Evolutionary conservation across 2,113 vertebrate genomes (phyloP).

Genomic region (Macroglossus sobrinus): DNA sequence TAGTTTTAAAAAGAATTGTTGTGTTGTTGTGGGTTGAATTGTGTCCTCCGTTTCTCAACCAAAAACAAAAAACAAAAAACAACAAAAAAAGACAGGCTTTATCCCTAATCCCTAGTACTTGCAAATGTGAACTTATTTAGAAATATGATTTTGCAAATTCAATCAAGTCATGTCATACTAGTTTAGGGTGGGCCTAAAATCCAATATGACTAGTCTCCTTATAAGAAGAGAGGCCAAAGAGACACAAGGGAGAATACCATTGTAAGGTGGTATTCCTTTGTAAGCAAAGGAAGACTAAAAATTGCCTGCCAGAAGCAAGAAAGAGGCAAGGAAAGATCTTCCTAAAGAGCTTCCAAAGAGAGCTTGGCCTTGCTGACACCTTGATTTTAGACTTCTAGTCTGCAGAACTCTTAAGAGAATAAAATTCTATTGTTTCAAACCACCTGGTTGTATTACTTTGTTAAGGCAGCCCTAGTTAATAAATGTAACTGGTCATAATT

Average conservation of each 20-base stretch:
- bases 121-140: background rate
- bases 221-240: background rate
- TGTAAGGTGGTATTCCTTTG: background rate
- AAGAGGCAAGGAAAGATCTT: background rate
- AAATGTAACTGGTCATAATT: background rate
- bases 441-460: background rate
- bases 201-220: background rate
- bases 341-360: background rate
- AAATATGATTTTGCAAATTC: background rate
- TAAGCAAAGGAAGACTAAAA: background rate
- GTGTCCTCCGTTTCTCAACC: background rate
- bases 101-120: background rate
- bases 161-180: background rate
- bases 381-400: background rate
- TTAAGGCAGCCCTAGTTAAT: background rate
- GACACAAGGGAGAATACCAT: background rate
- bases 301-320: background rate
- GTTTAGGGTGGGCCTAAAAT: background rate
- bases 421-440: background rate
- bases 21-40: background rate
- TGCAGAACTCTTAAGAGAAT: background rate
- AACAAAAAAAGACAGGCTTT: background rate
- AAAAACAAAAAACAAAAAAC: too few species aligned
- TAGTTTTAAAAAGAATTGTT: background rate
- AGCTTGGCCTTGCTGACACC: background rate